A percentile compares a stretch with the other conserved stretches of the same genome.
Conservation (phyloP, 2,797 vertebrate genomes). For the Poeciliopsis gracilis region DNA sequence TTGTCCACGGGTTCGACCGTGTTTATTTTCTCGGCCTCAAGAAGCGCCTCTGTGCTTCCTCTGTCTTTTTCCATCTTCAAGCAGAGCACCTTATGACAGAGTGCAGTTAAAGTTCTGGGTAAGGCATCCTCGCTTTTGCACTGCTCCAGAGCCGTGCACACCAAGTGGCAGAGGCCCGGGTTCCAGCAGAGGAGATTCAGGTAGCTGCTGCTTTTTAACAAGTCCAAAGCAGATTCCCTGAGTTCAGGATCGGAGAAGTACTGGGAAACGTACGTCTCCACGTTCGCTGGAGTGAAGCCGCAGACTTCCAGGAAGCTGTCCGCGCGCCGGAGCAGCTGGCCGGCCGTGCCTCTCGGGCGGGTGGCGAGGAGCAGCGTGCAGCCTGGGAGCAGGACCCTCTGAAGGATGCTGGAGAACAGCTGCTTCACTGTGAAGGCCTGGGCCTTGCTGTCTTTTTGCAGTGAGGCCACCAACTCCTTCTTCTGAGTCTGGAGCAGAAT, state of each 20-base stretch:
- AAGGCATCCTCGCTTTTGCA: slow-evolving; percentile 54
- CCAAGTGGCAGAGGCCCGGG: slow-evolving; percentile 83
- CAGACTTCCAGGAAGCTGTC: slow-evolving; percentile 85
- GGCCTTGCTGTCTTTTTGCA: slow-evolving; percentile 63
- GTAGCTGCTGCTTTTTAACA: slow-evolving; percentile 75
- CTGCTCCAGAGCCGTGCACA: slow-evolving; percentile 82
- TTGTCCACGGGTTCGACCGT: slow-evolving; percentile 13
- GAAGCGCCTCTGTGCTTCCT: not conserved
- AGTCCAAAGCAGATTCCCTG: slow-evolving; percentile 58
- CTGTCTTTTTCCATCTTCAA: slow-evolving; percentile 59
- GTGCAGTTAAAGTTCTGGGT: slow-evolving; percentile 85
- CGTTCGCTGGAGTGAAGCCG: slow-evolving; percentile 83
- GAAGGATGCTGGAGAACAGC: slow-evolving; percentile 86
- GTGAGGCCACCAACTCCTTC: slow-evolving; percentile 49
- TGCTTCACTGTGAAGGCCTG: slow-evolving; percentile 77
- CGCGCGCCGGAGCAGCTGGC: slow-evolving; percentile 81
- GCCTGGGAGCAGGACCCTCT: slow-evolving; percentile 85
- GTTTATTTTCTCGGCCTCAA: slow-evolving; percentile 1
- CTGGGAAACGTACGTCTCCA: slow-evolving; percentile 76
- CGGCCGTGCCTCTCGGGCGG: slow-evolving; percentile 83
- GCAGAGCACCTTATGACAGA: slow-evolving; percentile 81
- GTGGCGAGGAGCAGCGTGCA: slow-evolving; percentile 87
- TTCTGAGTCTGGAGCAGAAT: slow-evolving; percentile 68
- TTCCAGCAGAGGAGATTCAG: slow-evolving; percentile 85
- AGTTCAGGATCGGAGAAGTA: slow-evolving; percentile 77